Conservation (phyloP, 2,113 vertebrate species). For the Dermatemys mawii region DNA sequence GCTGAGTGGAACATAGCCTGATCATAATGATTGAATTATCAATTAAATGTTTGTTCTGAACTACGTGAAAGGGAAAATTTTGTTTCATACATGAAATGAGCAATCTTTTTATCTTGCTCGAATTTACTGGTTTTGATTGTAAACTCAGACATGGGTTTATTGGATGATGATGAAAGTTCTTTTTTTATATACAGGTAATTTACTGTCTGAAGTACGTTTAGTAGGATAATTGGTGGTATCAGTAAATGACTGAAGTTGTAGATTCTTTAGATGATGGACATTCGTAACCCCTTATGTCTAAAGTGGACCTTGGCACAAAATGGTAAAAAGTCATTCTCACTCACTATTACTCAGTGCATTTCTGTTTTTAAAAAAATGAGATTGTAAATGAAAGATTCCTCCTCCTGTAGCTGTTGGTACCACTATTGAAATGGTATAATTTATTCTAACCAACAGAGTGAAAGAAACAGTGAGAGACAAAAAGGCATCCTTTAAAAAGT, state of each 20-base stretch:
- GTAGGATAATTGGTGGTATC: neutral
- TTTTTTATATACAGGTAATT: neutral
- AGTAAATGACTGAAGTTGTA: neutral
- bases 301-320: neutral
- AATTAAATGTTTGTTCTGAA: neutral
- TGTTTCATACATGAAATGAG: neutral
- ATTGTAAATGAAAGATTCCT: neutral
- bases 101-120: neutral
- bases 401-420: too few relatives aligned
- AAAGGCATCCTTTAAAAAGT: too few relatives aligned
- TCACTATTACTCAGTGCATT: neutral
- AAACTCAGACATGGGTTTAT: neutral
- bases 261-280: neutral
- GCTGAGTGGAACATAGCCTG: neutral
- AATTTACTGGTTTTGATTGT: neutral
- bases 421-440: neutral
- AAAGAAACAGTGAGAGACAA: too few relatives aligned
- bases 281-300: neutral
- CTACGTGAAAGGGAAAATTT: neutral
- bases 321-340: neutral
- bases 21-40: neutral
- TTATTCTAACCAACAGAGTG: neutral
- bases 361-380: neutral
- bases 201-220: neutral
- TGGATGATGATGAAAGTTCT: neutral